These are phyloP conservation scores for Platygyra sinensis DNA, from an alignment of 64 coral and sea anemone genomes.

Conservation along the genomic window DNA sequence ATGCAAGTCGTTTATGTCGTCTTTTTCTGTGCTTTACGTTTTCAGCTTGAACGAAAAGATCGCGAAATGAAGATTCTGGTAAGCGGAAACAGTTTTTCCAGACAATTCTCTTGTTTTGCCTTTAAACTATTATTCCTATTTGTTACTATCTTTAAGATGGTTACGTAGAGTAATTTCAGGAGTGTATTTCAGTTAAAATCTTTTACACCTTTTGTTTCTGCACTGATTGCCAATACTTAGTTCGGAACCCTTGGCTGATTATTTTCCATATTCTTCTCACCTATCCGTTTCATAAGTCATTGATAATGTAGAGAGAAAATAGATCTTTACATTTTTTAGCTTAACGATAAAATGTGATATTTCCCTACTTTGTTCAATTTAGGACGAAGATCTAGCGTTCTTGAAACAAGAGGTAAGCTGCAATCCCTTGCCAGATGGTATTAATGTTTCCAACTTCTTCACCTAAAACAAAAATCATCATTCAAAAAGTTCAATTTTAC, in stretches of 20 bases:
- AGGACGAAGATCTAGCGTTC: conserved; percentile 91
- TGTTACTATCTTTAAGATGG: too few species aligned
- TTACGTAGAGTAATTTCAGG: too few species aligned
- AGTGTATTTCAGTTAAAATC: too few species aligned
- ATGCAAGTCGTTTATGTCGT: background rate
- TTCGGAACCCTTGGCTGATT: too few species aligned
- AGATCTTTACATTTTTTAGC: too few species aligned
- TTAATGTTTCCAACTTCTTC: conserved; percentile 78
- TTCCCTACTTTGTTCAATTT: background rate
- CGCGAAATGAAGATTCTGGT: conserved; percentile 90
- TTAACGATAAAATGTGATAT: background rate
- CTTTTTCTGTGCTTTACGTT: background rate
- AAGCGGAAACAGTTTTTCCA: conserved; percentile 16
- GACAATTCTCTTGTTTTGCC: background rate
- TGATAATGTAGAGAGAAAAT: too few species aligned
- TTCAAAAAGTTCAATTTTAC: background rate
- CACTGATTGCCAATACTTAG: too few species aligned
- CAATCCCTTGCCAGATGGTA: too few species aligned
- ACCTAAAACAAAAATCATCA: conserved; percentile 44
- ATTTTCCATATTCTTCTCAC: too few species aligned
- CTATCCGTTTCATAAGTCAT: too few species aligned
- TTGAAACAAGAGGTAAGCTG: conserved; percentile 88
- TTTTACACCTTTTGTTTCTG: too few species aligned
- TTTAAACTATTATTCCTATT: too few species aligned
- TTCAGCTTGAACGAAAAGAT: conserved; percentile 80